Evolutionary conservation across 1,140 invertebrate genomes (phyloP), one percentile per base, ranked within the genome.

Genomic region (Drosophila novamexicana): DNA sequence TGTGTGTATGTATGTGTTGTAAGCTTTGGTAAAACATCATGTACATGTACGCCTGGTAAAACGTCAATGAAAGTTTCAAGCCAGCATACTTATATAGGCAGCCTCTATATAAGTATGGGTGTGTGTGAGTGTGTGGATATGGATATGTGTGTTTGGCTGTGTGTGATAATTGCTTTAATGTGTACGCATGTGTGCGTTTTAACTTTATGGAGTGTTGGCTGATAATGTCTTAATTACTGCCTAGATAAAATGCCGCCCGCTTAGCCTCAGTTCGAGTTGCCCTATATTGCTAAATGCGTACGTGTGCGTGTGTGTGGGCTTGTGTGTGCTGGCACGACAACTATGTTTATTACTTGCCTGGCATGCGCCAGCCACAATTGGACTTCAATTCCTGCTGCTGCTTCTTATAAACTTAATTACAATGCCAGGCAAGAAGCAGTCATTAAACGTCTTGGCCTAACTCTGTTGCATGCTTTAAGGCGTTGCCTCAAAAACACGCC

Each of bases 181-280:
- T 74, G 66, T 88, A 80, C 83, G 83, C 83, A 83, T 86, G 83
- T 86, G 83, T 86, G 83, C 79, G 79, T 88, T 86, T 86, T 86
- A 86, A 86, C 83, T 86, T 86, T 86, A 86, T 86, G 83, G 83
- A 86, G 83, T 86, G 83, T 86, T 86, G 83, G 84, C 79, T 86
- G 83, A 86, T 86, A 86, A 86, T 86, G 83, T 89, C 83, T 86
- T 86, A 88, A 86, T 86, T 86, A 86, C 83, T 77, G 83, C 83
- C 84, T 88, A 89, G 83, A 86, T 86, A 86, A 86, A 86, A 86
- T 86, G 83, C 84, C 77, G 78, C 81, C 83, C 82, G 77, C 68
- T 82, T 82, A 83, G 72, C 84, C 65, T 37, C 36, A 45, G 64
- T 54, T 73, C 66, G 49, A 54, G 16, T 61, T 68, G 64, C 64